phyloP scores from a whole-genome alignment of 2,888 invertebrate species.

The Drosophila infuscata region DNA sequence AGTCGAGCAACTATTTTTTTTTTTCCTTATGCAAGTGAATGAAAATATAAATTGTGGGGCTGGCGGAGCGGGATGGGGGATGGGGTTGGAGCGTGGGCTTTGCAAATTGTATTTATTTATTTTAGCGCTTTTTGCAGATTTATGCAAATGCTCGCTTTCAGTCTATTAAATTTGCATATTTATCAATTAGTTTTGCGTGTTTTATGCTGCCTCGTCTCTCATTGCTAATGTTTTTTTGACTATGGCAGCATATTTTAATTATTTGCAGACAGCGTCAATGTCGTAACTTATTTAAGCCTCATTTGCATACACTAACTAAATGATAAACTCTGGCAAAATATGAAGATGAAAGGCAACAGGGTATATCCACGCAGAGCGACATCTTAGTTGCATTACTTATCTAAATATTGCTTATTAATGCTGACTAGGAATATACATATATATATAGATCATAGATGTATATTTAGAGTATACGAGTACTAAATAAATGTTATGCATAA shows the following conservation, averaged over 20 bases:
- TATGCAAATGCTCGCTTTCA: constrained; percentile 69
- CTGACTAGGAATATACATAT: neutral
- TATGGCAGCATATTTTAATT: constrained; percentile 74
- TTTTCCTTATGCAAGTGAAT: neutral
- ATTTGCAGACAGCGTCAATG: constrained; percentile 51
- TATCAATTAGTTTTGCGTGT: constrained; percentile 74
- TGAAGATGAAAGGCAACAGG: neutral
- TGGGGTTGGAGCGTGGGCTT: neutral
- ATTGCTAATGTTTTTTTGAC: constrained; percentile 57
- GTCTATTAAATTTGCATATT: constrained; percentile 79
- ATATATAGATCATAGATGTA: neutral
- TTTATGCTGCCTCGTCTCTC: constrained; percentile 45
- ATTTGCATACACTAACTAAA: constrained; percentile 60
- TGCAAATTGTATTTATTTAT: constrained; percentile 42
- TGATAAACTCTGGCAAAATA: constrained; percentile 1
- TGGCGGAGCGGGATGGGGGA: too few species aligned
- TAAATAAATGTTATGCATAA: constrained; percentile 3
- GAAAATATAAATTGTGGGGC: too few species aligned
- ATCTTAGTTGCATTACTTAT: neutral
- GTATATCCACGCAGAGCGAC: neutral
- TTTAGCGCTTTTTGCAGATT: constrained; percentile 56
- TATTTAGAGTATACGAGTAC: neutral
- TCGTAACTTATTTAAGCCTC: constrained; percentile 63
- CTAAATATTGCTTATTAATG: too few species aligned
- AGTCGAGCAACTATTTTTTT: neutral